phyloP scores from a whole-genome alignment of 2,888 invertebrate species.

The Amblyjoppa proteus region DNA sequence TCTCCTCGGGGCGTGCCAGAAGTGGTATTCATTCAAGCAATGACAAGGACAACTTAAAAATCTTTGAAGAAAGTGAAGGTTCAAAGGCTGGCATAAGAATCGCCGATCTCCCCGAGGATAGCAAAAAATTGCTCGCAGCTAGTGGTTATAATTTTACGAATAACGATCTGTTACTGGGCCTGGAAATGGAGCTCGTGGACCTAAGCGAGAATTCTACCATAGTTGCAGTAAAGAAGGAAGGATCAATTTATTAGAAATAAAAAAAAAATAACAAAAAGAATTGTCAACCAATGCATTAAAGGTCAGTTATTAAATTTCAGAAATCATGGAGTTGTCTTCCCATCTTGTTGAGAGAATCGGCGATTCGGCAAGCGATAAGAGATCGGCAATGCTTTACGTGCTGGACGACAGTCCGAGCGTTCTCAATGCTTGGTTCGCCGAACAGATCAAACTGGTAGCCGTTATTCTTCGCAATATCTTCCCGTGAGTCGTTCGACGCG shows the following conservation, averaged over 20 bases:
- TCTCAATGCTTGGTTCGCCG: conserved; percentile 49
- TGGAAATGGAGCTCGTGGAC: conserved; percentile 42
- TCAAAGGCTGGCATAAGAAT: conserved; percentile 10
- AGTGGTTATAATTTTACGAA: conserved; percentile 53
- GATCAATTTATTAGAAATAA: not conserved
- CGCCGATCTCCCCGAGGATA: conserved; percentile 45
- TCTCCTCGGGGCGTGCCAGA: not conserved
- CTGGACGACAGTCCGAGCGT: conserved; percentile 53
- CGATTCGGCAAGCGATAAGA: not conserved
- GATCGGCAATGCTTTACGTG: conserved; percentile 53
- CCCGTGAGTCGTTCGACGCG: conserved; percentile 35
- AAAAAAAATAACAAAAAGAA: not conserved
- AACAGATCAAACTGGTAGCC: conserved; percentile 46
- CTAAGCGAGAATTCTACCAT: conserved; percentile 30
- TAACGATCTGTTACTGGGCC: conserved; percentile 38
- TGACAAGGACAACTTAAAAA: not conserved
- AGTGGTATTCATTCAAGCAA: not conserved
- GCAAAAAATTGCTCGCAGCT: conserved; percentile 33
- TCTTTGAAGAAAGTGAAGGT: not conserved
- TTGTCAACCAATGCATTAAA: conserved; percentile 1
- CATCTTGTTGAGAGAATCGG: conserved; percentile 41
- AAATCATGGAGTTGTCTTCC: conserved; percentile 22
- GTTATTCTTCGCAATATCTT: conserved; percentile 43
- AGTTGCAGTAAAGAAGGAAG: not conserved
- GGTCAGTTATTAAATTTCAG: conserved; percentile 19